Base-by-base conservation (phyloP, 2,797 vertebrate genomes). In the Vireo griseus region DNA sequence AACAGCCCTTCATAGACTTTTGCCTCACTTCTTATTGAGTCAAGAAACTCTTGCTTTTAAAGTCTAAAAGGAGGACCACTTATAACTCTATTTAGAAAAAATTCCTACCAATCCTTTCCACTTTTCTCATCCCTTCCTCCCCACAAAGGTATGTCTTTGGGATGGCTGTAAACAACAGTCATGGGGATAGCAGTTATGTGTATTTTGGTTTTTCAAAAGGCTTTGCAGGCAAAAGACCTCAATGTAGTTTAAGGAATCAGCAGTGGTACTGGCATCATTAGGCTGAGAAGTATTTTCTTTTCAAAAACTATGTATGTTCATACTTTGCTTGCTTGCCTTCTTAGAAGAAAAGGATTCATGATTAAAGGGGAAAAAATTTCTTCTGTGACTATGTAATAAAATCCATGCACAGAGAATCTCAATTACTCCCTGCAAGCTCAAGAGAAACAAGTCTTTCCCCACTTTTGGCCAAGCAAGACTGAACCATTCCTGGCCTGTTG, bases 401-500 rank as follows among this genome's bases (percentile, higher is more conserved):
- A 88, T 57, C 42, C 35, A 85, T 24, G 11, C 73, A 71, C 37
- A 80, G 39, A 68, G 39, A 88, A 86, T 47, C 55, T 82, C 2
- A 8, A 37, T 82, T 55, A 85, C 37, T 79, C 18, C 37, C 25
- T 71, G 62, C 25, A 58, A 58, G 40, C 37, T 59, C 28, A 80
- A 77, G 31, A 76, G 1, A 12, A 86, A 33, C 20, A 82, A 59
- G 44, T 22, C 52, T 76, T 89, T 55, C 63, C 73, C 48, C 37
- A 22, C 57, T 55, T 79, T 12, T 35, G 40, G 61, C 59, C 37
- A 83, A 77, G 65, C 15, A 54, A 31, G 61, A 45, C 19, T 7
- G 3, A 0, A 0, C 48, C 1, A 0, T 29, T 88, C 47, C 63
- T 72, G 58, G 35, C 22, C 62, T 68, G 51, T 13, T 0, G 0